Conservation (phyloP, 2,113 vertebrate genomes). For the Butorides virescens region DNA sequence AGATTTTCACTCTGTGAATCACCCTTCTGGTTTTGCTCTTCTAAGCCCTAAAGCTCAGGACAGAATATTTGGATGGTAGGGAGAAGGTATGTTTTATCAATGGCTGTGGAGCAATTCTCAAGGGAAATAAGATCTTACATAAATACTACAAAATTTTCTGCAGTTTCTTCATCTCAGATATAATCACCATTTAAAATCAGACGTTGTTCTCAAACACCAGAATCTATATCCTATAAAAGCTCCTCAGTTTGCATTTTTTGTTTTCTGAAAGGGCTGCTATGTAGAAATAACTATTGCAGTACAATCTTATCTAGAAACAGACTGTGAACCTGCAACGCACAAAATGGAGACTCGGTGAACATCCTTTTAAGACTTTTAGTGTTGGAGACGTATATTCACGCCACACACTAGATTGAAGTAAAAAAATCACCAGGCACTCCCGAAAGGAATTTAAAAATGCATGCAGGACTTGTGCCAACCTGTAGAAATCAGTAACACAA, state of each 20-base stretch:
- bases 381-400: not conserved
- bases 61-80: not conserved
- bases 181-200: not conserved
- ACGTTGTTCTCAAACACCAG: not conserved
- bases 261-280: accelerated
- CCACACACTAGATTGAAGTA: not conserved
- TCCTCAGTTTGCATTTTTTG: not conserved
- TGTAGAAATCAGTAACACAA: conserved; percentile 12
- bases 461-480: not conserved
- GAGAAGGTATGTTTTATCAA: not conserved
- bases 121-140: not conserved
- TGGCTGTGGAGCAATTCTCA: not conserved
- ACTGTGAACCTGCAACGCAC: not conserved
- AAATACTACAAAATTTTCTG: not conserved
- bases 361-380: not conserved
- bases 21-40: not conserved
- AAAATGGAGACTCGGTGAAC: not conserved
- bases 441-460: not conserved
- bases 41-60: not conserved
- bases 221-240: not conserved
- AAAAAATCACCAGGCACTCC: not conserved
- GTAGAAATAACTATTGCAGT: not conserved
- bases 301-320: not conserved
- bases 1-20: not conserved
- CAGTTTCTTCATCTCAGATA: not conserved